A percentile compares a stretch with the other conserved stretches of the same genome.
phyloP scores from a whole-genome alignment of 2,888 invertebrate genomes.

The Neoscelio sp. region DNA sequence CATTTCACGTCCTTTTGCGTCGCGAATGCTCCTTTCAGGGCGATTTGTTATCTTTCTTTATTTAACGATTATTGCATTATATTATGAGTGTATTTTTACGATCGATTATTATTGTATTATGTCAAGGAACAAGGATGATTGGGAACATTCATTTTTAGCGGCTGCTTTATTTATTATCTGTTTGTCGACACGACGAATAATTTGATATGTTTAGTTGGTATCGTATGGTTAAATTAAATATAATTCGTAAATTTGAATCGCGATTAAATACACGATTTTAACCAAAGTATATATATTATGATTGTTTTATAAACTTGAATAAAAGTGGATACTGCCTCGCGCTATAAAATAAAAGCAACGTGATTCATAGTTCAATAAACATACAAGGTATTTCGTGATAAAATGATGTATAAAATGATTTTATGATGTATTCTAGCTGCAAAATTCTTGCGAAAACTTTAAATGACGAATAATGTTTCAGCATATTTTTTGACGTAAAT shows the following conservation, averaged over 20 bases:
- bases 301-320: conserved; percentile 46
- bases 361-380: conserved; percentile 49
- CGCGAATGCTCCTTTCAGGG: conserved; percentile 12
- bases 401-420: conserved; percentile 53
- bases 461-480: no score
- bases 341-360: conserved; percentile 21
- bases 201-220: no score
- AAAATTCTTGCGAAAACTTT: neutral
- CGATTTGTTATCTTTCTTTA: conserved; percentile 19
- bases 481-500: no score
- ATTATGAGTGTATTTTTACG: no score
- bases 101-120: conserved; percentile 17
- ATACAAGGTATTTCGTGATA: conserved; percentile 24
- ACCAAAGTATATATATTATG: conserved; percentile 10
- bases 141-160: conserved; percentile 40
- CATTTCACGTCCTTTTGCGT: conserved; percentile 22
- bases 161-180: conserved; percentile 2
- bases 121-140: conserved; percentile 24
- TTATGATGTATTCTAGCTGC: conserved; percentile 22
- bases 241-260: no score
- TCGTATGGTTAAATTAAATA: no score
- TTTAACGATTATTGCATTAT: conserved; percentile 31
- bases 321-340: conserved; percentile 14
- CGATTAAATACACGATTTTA: conserved; percentile 23
- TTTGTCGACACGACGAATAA: no score